These are phyloP conservation scores for Lithophane ornitopus DNA, from an alignment of 2,888 invertebrate genomes.

Conservation along the genomic window DNA sequence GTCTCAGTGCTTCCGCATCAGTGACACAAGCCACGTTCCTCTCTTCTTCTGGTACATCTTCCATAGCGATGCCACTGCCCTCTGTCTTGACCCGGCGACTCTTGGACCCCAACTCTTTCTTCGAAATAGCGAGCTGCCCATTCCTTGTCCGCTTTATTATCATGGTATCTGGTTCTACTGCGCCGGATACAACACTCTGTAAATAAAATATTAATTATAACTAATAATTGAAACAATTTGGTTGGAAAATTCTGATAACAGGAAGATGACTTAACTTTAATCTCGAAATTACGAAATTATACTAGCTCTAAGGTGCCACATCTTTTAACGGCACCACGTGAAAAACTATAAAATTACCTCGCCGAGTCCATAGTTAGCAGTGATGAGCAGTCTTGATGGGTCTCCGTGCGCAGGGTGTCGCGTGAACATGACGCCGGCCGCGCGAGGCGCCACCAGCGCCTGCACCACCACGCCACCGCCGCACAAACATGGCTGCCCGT, in stretches of 20 bases:
- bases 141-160: slow-evolving; percentile 88
- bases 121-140: slow-evolving; percentile 84
- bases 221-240: background rate
- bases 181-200: slow-evolving; percentile 95
- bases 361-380: slow-evolving; percentile 95
- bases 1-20: slow-evolving; percentile 87
- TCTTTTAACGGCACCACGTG: background rate
- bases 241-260: background rate
- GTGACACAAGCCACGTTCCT: slow-evolving; percentile 88
- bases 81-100: slow-evolving; percentile 84
- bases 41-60: slow-evolving; percentile 82
- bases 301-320: no score
- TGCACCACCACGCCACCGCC: slow-evolving; percentile 96
- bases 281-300: background rate
- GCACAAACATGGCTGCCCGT: slow-evolving; percentile 92
- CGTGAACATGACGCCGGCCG: slow-evolving; percentile 95
- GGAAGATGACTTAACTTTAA: background rate
- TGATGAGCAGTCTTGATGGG: slow-evolving; percentile 92
- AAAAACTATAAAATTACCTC: slow-evolving; percentile 91
- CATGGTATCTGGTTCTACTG: slow-evolving; percentile 94
- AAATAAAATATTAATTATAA: slow-evolving; percentile 36
- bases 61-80: slow-evolving; percentile 81
- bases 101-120: slow-evolving; percentile 90
- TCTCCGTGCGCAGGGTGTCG: slow-evolving; percentile 94
- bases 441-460: slow-evolving; percentile 93